Conservation (phyloP, 2,888 invertebrate species). For the Folsomia candida region DNA sequence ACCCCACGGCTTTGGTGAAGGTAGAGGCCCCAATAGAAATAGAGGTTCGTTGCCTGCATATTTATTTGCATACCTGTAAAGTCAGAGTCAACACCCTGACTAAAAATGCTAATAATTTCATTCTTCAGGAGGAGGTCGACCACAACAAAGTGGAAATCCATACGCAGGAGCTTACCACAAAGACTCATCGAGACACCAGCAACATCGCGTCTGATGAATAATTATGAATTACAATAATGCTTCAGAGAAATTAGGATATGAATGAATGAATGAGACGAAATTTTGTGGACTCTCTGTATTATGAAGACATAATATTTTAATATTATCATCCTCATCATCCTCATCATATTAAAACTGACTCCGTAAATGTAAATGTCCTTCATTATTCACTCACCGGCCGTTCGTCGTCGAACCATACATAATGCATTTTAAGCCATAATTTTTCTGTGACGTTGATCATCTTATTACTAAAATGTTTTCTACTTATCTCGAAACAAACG, state of each 20-base stretch:
- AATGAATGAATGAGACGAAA: too few species aligned
- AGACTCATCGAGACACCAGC: conserved; percentile 44
- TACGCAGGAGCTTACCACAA: conserved; percentile 49
- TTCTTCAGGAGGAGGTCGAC: conserved; percentile 29
- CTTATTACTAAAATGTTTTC: background rate
- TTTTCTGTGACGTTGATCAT: background rate
- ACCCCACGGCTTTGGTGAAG: conserved; percentile 68
- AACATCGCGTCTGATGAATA: conserved; percentile 50
- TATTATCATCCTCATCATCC: too few species aligned
- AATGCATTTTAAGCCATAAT: background rate
- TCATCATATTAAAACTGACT: too few species aligned
- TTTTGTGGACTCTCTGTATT: background rate
- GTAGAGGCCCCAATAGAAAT: conserved; percentile 60
- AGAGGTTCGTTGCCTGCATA: conserved; percentile 31
- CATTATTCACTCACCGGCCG: background rate
- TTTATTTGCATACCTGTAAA: background rate
- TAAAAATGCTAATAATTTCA: background rate
- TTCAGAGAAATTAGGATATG: background rate
- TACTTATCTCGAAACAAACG: background rate
- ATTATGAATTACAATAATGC: background rate
- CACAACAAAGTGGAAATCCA: conserved; percentile 38
- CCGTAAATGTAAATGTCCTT: too few species aligned
- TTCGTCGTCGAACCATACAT: background rate
- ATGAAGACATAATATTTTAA: background rate
- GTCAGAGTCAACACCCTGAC: background rate